Base-by-base conservation (phyloP, 1,140 invertebrate species). In the Popillia japonica region DNA sequence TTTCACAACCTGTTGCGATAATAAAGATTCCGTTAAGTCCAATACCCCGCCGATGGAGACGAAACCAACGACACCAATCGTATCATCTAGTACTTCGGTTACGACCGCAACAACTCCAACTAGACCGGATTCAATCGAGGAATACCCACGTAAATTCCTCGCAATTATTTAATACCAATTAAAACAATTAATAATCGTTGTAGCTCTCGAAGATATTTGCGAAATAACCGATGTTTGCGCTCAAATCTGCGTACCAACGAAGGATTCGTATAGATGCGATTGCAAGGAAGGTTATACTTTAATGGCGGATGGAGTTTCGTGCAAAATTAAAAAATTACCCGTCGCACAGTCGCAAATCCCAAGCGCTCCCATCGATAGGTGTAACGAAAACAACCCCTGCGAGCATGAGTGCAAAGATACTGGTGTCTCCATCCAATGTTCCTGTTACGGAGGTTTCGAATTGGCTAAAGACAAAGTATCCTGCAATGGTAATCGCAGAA, bases 241-340 rank as follows among this genome's bases (percentile, higher is more conserved):
- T 0, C 93, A 95, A 79, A 91, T 92, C 81, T 95, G 94, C 82
- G 88, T 94, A 8, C 90, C 92, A 0, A 88, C 89, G 0, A 90
- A 89, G 6, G 90, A 89, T 4, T 94, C 94, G 0, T 96, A 92
- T 85, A 89, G 87, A 76, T 96, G 95, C 85, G 88, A 90, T 42
- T 96, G 95, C 85, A 88, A 89, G 74, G 84, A 87, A 72, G 93
- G 93, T 0, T 94, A 90, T 83, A 88, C 87, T 80, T 85, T 92
- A 2, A 90, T 91, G 87, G 80, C 88, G 72, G 91, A 92, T 83
- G 87, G 87, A 27, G 88, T 88, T 78, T 90, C 91, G 14, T 92
- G 91, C 81, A 89, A 87, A 80, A 87, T 88, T 44, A 76, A 40
- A 3, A 76, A 44, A 48, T 14, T 17, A 44, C 22, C 22, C 6